Conservation (phyloP, 1,140 invertebrate species). For the Microplitis mediator region DNA sequence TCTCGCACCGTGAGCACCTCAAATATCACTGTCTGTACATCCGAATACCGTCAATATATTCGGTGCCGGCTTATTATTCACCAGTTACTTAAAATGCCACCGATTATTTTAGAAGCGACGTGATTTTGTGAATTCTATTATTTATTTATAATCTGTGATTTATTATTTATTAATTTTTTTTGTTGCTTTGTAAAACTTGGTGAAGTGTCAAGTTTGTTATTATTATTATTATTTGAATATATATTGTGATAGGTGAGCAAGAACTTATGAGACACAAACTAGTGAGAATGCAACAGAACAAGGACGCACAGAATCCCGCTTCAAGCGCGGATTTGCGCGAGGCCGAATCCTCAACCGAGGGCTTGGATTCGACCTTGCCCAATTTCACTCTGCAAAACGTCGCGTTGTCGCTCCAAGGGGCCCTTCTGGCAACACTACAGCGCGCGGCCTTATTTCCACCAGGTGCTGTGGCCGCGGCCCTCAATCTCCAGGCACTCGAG, state of each 20-base stretch:
- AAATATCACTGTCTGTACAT: constrained; percentile 3
- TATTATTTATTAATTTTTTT: neutral
- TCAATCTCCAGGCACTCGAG: constrained; percentile 82
- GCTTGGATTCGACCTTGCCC: constrained; percentile 40
- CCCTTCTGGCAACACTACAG: constrained; percentile 76
- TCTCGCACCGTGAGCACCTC: constrained; percentile 56
- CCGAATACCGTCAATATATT: neutral
- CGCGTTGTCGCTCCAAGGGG: constrained; percentile 76
- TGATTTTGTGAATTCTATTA: neutral
- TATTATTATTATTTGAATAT: neutral
- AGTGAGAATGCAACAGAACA: constrained; percentile 45
- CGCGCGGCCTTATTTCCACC: constrained; percentile 77
- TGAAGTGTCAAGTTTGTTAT: neutral
- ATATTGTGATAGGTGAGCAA: constrained; percentile 13
- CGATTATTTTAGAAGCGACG: no score
- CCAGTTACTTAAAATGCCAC: no score
- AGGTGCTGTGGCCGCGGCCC: constrained; percentile 76
- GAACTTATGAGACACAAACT: neutral
- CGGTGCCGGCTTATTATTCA: no score
- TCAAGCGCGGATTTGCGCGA: constrained; percentile 34
- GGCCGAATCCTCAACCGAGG: constrained; percentile 35
- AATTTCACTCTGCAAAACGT: constrained; percentile 57
- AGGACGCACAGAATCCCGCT: constrained; percentile 33
- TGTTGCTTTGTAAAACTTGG: neutral
- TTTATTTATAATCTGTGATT: neutral